Conservation (phyloP, 2,888 invertebrate species). For the Argyresthia goedartella region DNA sequence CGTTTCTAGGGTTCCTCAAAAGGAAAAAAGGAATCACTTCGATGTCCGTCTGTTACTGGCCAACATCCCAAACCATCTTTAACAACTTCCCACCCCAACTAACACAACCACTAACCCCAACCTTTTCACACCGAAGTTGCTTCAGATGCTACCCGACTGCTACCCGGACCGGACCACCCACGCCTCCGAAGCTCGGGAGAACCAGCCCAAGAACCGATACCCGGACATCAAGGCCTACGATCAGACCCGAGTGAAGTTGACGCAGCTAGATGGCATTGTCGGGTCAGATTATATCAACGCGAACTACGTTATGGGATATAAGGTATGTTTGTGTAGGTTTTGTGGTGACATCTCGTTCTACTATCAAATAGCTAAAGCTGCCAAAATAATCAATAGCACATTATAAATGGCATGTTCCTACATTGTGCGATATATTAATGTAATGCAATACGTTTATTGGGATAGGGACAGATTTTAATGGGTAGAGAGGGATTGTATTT, state of each 20-base stretch:
- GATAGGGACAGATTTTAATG: no score
- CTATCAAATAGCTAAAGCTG: no score
- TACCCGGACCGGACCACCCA: constrained; percentile 89
- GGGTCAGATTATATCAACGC: constrained; percentile 95
- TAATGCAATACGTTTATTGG: no score
- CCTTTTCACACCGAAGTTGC: constrained; percentile 28
- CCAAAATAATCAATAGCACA: no score
- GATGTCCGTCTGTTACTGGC: no score
- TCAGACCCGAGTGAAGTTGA: constrained; percentile 88
- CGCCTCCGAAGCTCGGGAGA: constrained; percentile 88
- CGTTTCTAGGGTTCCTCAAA: no score
- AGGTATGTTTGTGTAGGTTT: constrained; percentile 51
- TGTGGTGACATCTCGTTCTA: background rate
- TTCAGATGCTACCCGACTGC: constrained; percentile 83
- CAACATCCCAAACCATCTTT: no score
- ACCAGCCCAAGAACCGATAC: constrained; percentile 89
- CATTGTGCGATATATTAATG: no score
- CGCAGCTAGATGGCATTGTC: constrained; percentile 81
- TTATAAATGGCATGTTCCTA: no score
- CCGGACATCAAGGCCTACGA: constrained; percentile 95
- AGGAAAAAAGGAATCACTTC: no score
- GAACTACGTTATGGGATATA: constrained; percentile 91
- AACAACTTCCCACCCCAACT: background rate
- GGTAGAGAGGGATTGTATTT: no score
- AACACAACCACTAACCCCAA: background rate